These are phyloP conservation scores for Melolontha melolontha DNA, from an alignment of 2,888 invertebrate genomes.

Conservation along the genomic window DNA sequence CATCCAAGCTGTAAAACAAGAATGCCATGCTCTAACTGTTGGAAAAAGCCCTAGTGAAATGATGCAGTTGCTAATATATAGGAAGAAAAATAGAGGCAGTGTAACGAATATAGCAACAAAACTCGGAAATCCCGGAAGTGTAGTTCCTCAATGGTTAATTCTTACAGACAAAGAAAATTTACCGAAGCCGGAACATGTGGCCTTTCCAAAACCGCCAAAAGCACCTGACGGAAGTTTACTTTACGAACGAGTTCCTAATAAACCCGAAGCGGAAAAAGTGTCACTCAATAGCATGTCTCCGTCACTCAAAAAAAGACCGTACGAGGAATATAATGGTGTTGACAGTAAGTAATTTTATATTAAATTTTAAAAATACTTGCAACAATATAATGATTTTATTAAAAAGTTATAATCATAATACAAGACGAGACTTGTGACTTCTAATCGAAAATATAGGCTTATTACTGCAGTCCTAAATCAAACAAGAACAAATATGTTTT, in stretches of 20 bases:
- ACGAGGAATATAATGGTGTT: slow-evolving; percentile 90
- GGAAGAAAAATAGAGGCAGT: slow-evolving; percentile 72
- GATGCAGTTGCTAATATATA: slow-evolving; percentile 69
- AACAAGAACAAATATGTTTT: too few species aligned
- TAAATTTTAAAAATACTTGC: slow-evolving; percentile 8
- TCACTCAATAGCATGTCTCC: slow-evolving; percentile 69
- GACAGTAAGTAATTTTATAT: slow-evolving; percentile 76
- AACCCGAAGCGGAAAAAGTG: slow-evolving; percentile 78
- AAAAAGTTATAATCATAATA: not conserved
- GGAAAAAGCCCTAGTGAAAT: slow-evolving; percentile 70
- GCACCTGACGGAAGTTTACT: slow-evolving; percentile 89
- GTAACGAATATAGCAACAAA: slow-evolving; percentile 80
- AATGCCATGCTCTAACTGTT: slow-evolving; percentile 77
- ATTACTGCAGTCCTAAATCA: too few species aligned
- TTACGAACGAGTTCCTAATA: slow-evolving; percentile 88
- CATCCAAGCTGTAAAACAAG: slow-evolving; percentile 85
- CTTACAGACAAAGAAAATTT: slow-evolving; percentile 81
- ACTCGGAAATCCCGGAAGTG: slow-evolving; percentile 73
- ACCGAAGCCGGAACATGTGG: slow-evolving; percentile 84
- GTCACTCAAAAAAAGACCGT: slow-evolving; percentile 85
- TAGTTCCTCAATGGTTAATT: slow-evolving; percentile 77
- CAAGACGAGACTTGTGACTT: too few species aligned
- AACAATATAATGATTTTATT: not conserved
- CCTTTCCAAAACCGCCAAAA: slow-evolving; percentile 92
- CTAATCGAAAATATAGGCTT: too few species aligned